Evolutionary conservation across 2,888 invertebrate genomes (phyloP), one percentile per base, ranked within the genome.

Genomic region (Melolontha melolontha): DNA sequence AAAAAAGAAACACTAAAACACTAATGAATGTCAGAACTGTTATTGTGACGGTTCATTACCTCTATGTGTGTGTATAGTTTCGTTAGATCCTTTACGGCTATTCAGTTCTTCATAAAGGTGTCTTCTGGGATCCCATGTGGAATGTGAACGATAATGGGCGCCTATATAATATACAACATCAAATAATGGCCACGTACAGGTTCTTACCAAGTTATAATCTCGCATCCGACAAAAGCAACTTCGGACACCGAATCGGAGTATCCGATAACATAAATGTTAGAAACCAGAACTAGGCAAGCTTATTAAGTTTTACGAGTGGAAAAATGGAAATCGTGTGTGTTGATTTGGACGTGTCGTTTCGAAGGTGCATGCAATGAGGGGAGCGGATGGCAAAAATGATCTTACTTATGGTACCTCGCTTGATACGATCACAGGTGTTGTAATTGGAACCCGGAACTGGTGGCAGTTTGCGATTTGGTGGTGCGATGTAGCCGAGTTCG

Each of bases 381-480:
- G 14, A 63, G 68, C 64, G 27, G 65, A 66, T 66, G 69, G 72
- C 71, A 65, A 71, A 71, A 69, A 69, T 70, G 74, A 73, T 71
- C 73, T 74, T 74, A 74, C 73, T 74, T 74, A 75, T 75, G 73
- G 74, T 94, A 91, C 95, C 95, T 86, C 95, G 90, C 88, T 95
- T 95, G 86, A 95, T 94, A 79, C 95, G 89, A 85, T 96, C 95
- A 84, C 95, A 95, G 34, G 95, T 96, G 84, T 95, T 95, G 87
- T 95, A 95, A 85, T 95, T 95, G 65, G 94, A 94, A 75, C 95
- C 95, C 64, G 95, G 95, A 6, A 96, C 95, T 17, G 96, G 96
- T 0, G 96, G 95, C 67, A 95, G 87, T 84, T 96, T 96, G 77
- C 95, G 88, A 84, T 96, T 96, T 64, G 95, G 96, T 17, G 96